Evolutionary conservation across 2,113 vertebrate genomes (phyloP).

Genomic region (Litocranius walleri): DNA sequence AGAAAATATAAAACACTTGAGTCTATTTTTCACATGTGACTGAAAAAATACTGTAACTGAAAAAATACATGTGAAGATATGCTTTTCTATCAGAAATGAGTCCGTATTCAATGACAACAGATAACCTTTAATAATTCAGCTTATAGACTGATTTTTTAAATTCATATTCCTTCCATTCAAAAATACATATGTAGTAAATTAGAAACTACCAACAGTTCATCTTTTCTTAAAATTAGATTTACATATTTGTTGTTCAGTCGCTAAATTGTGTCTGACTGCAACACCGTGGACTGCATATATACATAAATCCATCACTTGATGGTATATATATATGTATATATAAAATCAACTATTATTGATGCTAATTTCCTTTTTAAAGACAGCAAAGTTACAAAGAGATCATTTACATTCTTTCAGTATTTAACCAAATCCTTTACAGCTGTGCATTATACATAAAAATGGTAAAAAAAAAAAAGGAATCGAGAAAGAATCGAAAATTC

Average conservation of each 20-base stretch:
- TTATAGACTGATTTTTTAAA: background rate
- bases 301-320: background rate
- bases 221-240: slow-evolving; percentile 21
- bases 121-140: background rate
- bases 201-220: background rate
- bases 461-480: background rate
- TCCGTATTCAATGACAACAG: background rate
- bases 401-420: background rate
- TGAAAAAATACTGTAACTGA: background rate
- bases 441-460: background rate
- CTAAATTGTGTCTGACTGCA: background rate
- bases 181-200: background rate
- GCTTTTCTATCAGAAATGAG: background rate
- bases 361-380: background rate
- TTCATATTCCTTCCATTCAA: background rate
- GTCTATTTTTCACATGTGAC: slow-evolving; percentile 36
- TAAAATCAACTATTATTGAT: background rate
- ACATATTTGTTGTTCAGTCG: background rate
- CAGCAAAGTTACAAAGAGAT: background rate
- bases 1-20: slow-evolving; percentile 23
- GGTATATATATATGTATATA: background rate
- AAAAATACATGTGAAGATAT: background rate
- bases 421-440: background rate
- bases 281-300: background rate
- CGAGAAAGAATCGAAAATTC: background rate